phyloP scores from a whole-genome alignment of 2,888 invertebrate species.

The Agriotes lineatus region DNA sequence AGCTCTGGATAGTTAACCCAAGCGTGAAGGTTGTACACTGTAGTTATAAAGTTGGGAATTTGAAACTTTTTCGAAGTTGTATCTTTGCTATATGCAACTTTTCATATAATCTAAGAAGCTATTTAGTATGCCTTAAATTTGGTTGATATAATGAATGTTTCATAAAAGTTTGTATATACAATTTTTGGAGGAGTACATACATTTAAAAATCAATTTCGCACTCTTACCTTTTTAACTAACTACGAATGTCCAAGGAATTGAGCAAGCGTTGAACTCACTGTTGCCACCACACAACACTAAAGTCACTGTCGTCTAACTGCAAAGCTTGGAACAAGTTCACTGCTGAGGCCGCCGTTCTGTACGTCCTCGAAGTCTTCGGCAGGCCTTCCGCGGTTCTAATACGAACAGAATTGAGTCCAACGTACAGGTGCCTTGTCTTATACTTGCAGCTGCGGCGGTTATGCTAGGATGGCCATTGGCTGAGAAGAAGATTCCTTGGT shows the following conservation, averaged over 20 bases:
- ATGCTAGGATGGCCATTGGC: conserved; percentile 60
- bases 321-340: conserved; percentile 55
- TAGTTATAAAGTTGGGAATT: background rate
- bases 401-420: conserved; percentile 61
- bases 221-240: conserved; percentile 37
- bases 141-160: no score
- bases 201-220: background rate
- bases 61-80: no score
- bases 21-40: background rate
- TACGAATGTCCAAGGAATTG: conserved; percentile 36
- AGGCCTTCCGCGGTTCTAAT: conserved; percentile 56
- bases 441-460: conserved; percentile 58
- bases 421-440: conserved; percentile 63
- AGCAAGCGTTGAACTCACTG: conserved; percentile 54
- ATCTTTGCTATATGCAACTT: no score
- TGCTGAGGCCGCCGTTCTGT: conserved; percentile 44
- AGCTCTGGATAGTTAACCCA: background rate
- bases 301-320: conserved; percentile 52
- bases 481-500: conserved; percentile 56
- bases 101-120: no score
- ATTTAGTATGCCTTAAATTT: no score
- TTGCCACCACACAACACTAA: conserved; percentile 54
- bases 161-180: no score
- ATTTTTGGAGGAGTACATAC: no score
- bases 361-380: conserved; percentile 47